Base-by-base conservation (phyloP, 2,113 vertebrate species). In the Columba janthina region DNA sequence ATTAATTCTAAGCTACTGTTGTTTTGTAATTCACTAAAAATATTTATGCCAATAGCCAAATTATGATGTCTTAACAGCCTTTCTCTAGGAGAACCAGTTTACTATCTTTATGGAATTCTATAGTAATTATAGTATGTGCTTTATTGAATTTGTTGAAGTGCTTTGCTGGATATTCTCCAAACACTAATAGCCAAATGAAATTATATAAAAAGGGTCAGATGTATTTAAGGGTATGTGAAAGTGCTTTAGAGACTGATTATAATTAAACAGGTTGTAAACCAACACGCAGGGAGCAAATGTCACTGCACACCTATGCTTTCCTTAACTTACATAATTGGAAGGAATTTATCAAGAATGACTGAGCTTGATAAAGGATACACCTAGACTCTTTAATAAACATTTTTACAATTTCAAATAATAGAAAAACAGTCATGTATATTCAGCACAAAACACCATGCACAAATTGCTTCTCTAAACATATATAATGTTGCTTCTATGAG, bases 91-190 rank as follows among this genome's bases (percentile, higher is more conserved):
- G 96, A 85, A 85, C 91, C 85, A 90, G 84, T 96, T 97, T 93
- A 82, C 94, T 77, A 29, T 89, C 46, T 11, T 96, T 97, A 96
- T 91, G 93, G 95, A 96, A 96, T 94, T 96, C 97, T 95, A 90
- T 97, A 97, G 98, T 98, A 98, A 98, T 98, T 97, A 95, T 95
- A 96, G 90, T 92, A 94, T 96, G 93, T 97, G 96, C 95, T 96
- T 98, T 96, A 98, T 96, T 98, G 98, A 98, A 98, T 98, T 98
- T 98, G 87, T 97, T 97, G 97, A 97, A 98, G 98, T 98, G 98
- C 97, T 97, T 98, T 98, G 87, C 96, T 99, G 98, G 98, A 99
- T 88, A 85, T 94, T 94, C 95, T 99, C 98, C 98, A 99, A 98
- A 97, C 85, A 95, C 97, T 98, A 98, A 97, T 96, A 98, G 96